These are phyloP conservation scores for Cyphotilapia sp. DNA, from an alignment of 2,113 vertebrate species.

Conservation along the genomic window DNA sequence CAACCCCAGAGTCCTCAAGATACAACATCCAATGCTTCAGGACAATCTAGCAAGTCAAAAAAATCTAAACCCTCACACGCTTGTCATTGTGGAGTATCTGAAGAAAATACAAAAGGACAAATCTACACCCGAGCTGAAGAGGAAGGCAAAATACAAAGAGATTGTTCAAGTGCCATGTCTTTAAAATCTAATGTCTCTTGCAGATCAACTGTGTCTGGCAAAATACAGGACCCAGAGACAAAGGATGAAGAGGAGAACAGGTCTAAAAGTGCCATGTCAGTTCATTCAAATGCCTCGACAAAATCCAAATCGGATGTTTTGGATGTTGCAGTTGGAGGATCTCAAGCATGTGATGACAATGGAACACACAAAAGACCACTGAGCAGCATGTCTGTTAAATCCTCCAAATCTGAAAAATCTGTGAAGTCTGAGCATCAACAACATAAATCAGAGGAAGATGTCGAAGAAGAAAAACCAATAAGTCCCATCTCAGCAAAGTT, in stretches of 20 bases:
- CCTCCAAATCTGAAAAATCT: slow-evolving; percentile 20
- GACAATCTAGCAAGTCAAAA: slow-evolving; percentile 23
- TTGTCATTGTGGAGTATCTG: slow-evolving; percentile 16
- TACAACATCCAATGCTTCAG: slow-evolving; percentile 14
- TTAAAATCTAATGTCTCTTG: slow-evolving; percentile 42
- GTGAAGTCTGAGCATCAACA: slow-evolving; percentile 2
- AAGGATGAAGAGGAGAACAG: slow-evolving; percentile 14
- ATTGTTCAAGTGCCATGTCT: slow-evolving; percentile 53
- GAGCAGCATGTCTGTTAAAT: slow-evolving; percentile 14
- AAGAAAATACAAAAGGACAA: background rate
- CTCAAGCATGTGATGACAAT: background rate
- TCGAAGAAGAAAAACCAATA: background rate
- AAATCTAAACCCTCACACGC: slow-evolving; percentile 7
- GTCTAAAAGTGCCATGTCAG: slow-evolving; percentile 54
- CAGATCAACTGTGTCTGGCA: slow-evolving; percentile 27
- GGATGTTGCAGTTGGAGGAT: background rate
- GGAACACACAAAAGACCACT: slow-evolving; percentile 12
- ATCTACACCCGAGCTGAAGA: background rate
- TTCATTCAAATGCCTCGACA: slow-evolving; percentile 41
- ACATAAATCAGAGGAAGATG: slow-evolving; percentile 5
- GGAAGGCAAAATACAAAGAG: background rate
- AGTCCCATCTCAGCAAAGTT: slow-evolving; percentile 44
- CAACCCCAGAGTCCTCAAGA: slow-evolving; percentile 12
- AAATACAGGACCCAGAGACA: background rate
- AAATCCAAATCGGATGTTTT: background rate